Conservation (phyloP, 1,140 invertebrate species). For the Agraylea sexmaculata region DNA sequence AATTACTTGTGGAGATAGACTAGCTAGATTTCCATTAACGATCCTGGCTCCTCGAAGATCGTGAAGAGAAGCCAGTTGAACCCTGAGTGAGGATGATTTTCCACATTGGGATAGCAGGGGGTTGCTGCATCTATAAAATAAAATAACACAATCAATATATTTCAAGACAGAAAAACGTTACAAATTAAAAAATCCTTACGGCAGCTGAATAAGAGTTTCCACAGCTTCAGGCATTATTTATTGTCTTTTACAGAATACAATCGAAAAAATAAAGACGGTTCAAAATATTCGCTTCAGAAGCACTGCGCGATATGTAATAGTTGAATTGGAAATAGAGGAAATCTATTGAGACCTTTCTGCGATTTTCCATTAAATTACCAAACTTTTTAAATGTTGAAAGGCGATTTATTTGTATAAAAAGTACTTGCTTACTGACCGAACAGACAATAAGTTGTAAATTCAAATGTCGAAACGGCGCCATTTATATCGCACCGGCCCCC, state of each 20-base stretch:
- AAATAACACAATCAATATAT: background rate
- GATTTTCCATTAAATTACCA: conserved; percentile 12
- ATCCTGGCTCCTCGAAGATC: conserved; percentile 10
- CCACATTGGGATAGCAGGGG: conserved; percentile 6
- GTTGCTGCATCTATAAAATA: conserved; percentile 5
- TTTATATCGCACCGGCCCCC: conserved; percentile 9
- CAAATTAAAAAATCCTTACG: conserved; percentile 11
- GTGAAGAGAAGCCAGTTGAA: conserved; percentile 9
- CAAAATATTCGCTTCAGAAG: background rate
- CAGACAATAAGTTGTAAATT: too few species aligned
- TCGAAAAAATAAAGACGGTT: background rate
- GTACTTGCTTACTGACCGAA: too few species aligned
- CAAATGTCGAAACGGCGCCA: background rate
- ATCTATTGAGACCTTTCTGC: conserved; percentile 4
- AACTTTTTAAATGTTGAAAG: too few species aligned
- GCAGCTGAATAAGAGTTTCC: conserved; percentile 11
- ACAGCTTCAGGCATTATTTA: conserved; percentile 19
- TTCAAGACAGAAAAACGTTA: conserved; percentile 1
- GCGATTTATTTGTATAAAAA: too few species aligned
- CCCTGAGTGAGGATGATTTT: conserved; percentile 3
- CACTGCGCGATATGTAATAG: background rate
- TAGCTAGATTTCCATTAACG: conserved; percentile 12
- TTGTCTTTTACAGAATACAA: background rate
- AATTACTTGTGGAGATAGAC: conserved; percentile 13
- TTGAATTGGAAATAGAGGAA: conserved; percentile 11